Base-by-base conservation (phyloP, 2,888 invertebrate genomes). In the Adelognathus sp. region DNA sequence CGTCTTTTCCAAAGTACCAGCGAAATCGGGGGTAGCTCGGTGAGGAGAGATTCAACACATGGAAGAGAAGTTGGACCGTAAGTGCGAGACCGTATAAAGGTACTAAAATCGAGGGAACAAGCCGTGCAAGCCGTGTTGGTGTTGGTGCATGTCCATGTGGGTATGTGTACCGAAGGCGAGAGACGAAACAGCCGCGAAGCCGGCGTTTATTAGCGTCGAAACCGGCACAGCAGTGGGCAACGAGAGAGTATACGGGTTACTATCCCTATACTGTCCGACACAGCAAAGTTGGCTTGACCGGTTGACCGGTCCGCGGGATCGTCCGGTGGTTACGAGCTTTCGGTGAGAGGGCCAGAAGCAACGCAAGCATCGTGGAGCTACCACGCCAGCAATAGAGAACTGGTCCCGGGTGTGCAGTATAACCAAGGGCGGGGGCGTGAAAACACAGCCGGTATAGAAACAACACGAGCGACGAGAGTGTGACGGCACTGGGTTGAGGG, bases 141-240 rank as follows among this genome's bases (percentile, higher is more conserved):
- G n/a, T n/a, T n/a, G n/a, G n/a, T n/a, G n/a, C n/a, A n/a, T 50
- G 14, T 1, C 39, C n/a, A 14, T n/a, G 1, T n/a, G n/a, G 14
- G 39, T 39, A 14, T 39, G 39, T 3, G 29, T 52, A 54, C 41
- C 29, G 29, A 52, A 16, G 64, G 66, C 60, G 76, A 27, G 66
- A 77, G 41, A 60, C 54, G 31, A 44, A 29, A 60, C 9, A 71
- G 71, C 82, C 81, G 82, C 84, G 83, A 84, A 83, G 79, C 83
- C 80, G 86, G 84, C 87, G 84, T 86, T 87, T 87, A 87, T 87
- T 85, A 87, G 84, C 85, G 82, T 82, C 79, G 79, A 64, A 29
- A 72, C 83, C 21, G 36, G 46, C 46, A 24, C 54, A 50, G 52
- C 29, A 33, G 39, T 14, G 39, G 46, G 11, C 31, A 39, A 31